A percentile compares a stretch with the other conserved stretches of the same genome.
Conservation (phyloP, 2,797 vertebrate genomes). For the Sebastes matsubarae region DNA sequence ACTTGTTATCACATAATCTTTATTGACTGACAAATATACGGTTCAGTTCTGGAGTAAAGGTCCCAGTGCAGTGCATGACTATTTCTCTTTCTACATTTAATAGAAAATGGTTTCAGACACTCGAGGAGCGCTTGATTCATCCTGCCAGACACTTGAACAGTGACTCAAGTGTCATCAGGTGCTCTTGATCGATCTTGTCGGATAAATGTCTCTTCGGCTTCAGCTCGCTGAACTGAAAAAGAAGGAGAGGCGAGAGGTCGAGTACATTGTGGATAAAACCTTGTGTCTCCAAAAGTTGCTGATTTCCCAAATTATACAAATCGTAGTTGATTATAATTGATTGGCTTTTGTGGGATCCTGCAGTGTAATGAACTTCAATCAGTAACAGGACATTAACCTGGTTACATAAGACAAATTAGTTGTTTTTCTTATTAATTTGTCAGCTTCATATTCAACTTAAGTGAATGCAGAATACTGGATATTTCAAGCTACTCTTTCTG, state of each 20-base stretch:
- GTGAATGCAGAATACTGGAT: not conserved
- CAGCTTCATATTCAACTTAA: not conserved
- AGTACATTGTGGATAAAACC: not conserved
- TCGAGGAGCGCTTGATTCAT: conserved; percentile 9
- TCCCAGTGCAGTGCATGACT: not conserved
- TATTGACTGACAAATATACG: not conserved
- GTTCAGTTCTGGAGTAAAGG: not conserved
- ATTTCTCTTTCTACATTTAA: not conserved
- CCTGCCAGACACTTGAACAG: not conserved
- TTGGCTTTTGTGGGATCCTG: not conserved
- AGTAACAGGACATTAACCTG: not conserved
- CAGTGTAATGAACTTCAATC: not conserved
- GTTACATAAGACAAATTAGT: not conserved
- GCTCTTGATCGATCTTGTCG: not conserved
- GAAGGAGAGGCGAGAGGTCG: not conserved
- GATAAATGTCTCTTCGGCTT: not conserved
- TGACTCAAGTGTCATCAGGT: not conserved
- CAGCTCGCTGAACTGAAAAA: not conserved
- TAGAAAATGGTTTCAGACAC: not conserved
- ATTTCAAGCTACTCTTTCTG: not conserved
- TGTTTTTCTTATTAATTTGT: not conserved
- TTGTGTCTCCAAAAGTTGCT: not conserved
- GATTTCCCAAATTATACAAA: not conserved
- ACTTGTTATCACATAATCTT: not conserved
- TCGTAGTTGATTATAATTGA: not conserved